These are phyloP conservation scores for Amorpha juglandis DNA, from an alignment of 2,888 invertebrate species.

Conservation along the genomic window DNA sequence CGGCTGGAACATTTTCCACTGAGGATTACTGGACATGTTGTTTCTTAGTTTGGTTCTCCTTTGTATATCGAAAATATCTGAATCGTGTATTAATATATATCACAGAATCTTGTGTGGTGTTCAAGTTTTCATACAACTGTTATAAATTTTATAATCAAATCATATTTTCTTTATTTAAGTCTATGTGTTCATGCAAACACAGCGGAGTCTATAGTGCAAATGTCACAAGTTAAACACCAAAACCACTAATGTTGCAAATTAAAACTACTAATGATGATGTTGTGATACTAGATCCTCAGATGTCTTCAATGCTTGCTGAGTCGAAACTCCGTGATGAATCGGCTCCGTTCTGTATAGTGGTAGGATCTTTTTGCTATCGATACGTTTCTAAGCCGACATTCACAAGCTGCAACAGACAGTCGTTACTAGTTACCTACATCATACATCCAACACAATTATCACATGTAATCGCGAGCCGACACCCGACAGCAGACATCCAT, in stretches of 20 bases:
- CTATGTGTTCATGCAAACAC: conserved; percentile 67
- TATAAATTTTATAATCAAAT: conserved; percentile 70
- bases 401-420: conserved; percentile 69
- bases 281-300: conserved; percentile 88
- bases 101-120: conserved; percentile 77
- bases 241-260: conserved; percentile 68
- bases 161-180: conserved; percentile 71
- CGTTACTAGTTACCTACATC: conserved; percentile 47
- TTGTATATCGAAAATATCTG: conserved; percentile 78
- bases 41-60: conserved; percentile 66
- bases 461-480: conserved; percentile 36
- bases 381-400: conserved; percentile 59
- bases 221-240: conserved; percentile 70
- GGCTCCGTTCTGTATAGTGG: conserved; percentile 64
- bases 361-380: conserved; percentile 66
- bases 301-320: conserved; percentile 96
- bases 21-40: conserved; percentile 92
- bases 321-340: conserved; percentile 85
- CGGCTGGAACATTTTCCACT: conserved; percentile 96
- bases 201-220: conserved; percentile 60
- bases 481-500: conserved; percentile 39
- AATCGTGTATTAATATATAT: conserved; percentile 69
- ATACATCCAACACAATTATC: conserved; percentile 37
- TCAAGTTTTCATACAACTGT: conserved; percentile 58
- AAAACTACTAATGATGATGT: conserved; percentile 79